Conservation (phyloP, 1,140 invertebrate species). For the Drosophila gunungcola region DNA sequence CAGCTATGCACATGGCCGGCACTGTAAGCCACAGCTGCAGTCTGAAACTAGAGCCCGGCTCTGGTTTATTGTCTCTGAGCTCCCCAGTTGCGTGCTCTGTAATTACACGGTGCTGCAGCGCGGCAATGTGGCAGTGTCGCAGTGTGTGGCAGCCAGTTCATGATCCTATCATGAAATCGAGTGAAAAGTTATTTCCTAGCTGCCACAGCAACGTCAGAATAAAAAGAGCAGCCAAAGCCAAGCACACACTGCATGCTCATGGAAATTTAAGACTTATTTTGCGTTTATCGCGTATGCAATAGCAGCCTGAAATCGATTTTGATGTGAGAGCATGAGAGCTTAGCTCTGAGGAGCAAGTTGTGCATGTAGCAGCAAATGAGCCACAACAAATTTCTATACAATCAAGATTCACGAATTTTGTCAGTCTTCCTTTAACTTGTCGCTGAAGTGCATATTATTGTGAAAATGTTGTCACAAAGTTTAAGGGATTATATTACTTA, state of each 20-base stretch:
- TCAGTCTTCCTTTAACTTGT: neutral
- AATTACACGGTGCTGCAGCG: constrained; percentile 57
- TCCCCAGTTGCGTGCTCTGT: constrained; percentile 56
- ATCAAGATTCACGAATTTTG: neutral
- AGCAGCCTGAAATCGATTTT: constrained; percentile 52
- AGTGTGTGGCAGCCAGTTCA: constrained; percentile 32
- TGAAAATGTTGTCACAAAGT: neutral
- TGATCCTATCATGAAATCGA: constrained; percentile 68
- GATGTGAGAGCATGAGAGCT: constrained; percentile 14
- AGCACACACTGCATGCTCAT: constrained; percentile 1
- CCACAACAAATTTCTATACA: neutral
- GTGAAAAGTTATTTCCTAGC: constrained; percentile 62
- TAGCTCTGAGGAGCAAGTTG: constrained; percentile 11
- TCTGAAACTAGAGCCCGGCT: constrained; percentile 31
- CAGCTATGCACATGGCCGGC: constrained; percentile 12
- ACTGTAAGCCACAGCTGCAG: constrained; percentile 18
- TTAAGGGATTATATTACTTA: neutral
- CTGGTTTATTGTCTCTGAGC: constrained; percentile 72
- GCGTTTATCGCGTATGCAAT: constrained; percentile 52
- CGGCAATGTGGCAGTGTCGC: constrained; percentile 22
- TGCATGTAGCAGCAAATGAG: constrained; percentile 5
- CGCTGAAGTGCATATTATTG: neutral
- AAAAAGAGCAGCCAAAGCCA: neutral
- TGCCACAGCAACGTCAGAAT: constrained; percentile 20
- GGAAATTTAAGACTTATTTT: constrained; percentile 49